phyloP scores from a whole-genome alignment of 2,888 invertebrate genomes.

The Oscheius sp. region DNA sequence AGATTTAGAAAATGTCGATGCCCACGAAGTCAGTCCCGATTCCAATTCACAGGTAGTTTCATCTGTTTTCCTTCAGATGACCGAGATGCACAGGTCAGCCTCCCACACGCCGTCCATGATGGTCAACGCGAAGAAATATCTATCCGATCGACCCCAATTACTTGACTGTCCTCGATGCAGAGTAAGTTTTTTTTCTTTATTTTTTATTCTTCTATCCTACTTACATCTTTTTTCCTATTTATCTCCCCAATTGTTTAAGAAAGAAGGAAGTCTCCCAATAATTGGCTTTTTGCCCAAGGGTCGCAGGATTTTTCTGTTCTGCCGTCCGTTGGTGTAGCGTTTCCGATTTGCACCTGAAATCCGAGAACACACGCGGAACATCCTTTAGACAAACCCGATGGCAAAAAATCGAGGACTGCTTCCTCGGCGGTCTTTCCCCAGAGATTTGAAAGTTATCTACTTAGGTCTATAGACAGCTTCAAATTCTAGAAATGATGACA shows the following conservation, averaged over 20 bases:
- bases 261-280: background rate
- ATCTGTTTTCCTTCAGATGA: background rate
- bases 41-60: constrained; percentile 51
- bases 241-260: background rate
- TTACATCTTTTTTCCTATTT: background rate
- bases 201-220: too few relatives aligned
- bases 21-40: constrained; percentile 46
- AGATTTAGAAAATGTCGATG: constrained; percentile 25
- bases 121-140: constrained; percentile 68
- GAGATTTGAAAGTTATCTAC: background rate
- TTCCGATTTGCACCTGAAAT: constrained; percentile 22
- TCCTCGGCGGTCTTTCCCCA: background rate
- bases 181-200: constrained; percentile 37
- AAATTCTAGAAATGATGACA: background rate
- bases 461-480: background rate
- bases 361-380: constrained; percentile 23
- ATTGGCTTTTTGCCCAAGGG: background rate
- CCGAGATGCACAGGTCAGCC: constrained; percentile 52
- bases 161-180: constrained; percentile 67
- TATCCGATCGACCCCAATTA: constrained; percentile 66
- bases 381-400: background rate
- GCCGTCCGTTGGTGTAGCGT: constrained; percentile 14
- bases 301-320: background rate
- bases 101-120: constrained; percentile 68
- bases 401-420: background rate